Evolutionary conservation across 2,888 invertebrate genomes (phyloP).

Genomic region (Polymixis flavicincta): DNA sequence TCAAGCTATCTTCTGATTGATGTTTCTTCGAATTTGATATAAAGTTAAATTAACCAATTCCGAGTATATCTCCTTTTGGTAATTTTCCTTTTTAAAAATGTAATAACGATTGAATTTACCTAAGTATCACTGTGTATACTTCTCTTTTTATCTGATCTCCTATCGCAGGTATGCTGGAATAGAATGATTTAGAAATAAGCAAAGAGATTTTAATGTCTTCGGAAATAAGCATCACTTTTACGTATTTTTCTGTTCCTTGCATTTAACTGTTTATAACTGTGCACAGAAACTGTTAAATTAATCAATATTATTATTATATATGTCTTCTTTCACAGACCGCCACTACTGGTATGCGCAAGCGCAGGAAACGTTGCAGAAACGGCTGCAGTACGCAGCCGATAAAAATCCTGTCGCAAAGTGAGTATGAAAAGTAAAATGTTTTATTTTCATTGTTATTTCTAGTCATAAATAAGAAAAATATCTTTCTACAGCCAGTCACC

Average conservation of each 20-base stretch:
- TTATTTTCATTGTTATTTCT: background rate
- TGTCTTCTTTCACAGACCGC: slow-evolving; percentile 82
- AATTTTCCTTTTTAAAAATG: background rate
- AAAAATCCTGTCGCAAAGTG: slow-evolving; percentile 88
- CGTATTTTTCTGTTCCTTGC: background rate
- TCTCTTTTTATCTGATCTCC: background rate
- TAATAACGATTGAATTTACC: background rate
- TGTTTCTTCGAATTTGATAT: background rate
- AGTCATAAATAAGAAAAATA: background rate
- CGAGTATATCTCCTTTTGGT: background rate
- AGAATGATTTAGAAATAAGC: background rate
- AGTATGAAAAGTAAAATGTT: slow-evolving; percentile 67
- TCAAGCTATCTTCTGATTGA: background rate
- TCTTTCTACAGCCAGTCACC: too few relatives aligned
- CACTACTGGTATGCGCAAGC: slow-evolving; percentile 91
- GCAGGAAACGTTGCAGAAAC: slow-evolving; percentile 89
- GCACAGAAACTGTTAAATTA: background rate
- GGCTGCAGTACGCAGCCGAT: slow-evolving; percentile 87
- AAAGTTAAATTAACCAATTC: too few relatives aligned
- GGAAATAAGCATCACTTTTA: background rate
- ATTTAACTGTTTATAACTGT: background rate
- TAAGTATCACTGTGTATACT: background rate
- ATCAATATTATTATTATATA: background rate
- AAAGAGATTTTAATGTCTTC: too few relatives aligned
- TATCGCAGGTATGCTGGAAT: too few relatives aligned